These are phyloP conservation scores for Platichthys flesus DNA, from an alignment of 2,113 vertebrate genomes.

Conservation along the genomic window DNA sequence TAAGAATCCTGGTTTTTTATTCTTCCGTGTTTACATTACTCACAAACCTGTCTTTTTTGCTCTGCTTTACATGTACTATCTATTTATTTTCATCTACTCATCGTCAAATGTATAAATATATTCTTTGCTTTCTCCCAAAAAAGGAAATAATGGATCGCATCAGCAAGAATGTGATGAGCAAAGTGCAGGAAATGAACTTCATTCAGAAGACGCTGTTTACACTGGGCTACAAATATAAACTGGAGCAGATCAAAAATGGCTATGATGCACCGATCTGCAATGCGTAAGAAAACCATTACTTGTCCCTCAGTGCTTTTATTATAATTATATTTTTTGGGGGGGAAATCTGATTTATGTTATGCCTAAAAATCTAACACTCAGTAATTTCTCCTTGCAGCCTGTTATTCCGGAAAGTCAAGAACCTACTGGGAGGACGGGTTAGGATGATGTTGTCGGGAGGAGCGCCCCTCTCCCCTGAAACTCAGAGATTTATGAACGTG, in stretches of 20 bases:
- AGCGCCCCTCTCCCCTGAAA: slow-evolving; percentile 91
- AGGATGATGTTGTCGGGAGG: slow-evolving; percentile 96
- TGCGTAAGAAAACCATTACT: slow-evolving; percentile 80
- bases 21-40: not conserved
- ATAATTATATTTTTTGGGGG: not conserved
- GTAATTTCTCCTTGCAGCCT: slow-evolving; percentile 78
- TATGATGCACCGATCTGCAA: slow-evolving; percentile 97
- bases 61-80: not conserved
- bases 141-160: slow-evolving; percentile 99
- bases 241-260: slow-evolving; percentile 94
- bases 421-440: slow-evolving; percentile 90
- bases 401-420: slow-evolving; percentile 91
- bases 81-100: not conserved
- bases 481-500: slow-evolving; percentile 97
- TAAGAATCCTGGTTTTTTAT: slow-evolving; percentile 73
- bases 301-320: not conserved
- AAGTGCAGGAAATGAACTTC: slow-evolving; percentile 95
- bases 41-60: not conserved
- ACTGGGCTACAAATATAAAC: slow-evolving; percentile 94
- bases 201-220: slow-evolving; percentile 94
- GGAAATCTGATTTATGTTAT: not conserved
- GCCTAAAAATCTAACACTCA: not conserved
- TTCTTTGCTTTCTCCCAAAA: slow-evolving; percentile 19
- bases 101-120: not conserved
- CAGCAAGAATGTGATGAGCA: slow-evolving; percentile 97